These are phyloP conservation scores for Atta texana DNA, from an alignment of 1,140 invertebrate genomes.

Conservation along the genomic window DNA sequence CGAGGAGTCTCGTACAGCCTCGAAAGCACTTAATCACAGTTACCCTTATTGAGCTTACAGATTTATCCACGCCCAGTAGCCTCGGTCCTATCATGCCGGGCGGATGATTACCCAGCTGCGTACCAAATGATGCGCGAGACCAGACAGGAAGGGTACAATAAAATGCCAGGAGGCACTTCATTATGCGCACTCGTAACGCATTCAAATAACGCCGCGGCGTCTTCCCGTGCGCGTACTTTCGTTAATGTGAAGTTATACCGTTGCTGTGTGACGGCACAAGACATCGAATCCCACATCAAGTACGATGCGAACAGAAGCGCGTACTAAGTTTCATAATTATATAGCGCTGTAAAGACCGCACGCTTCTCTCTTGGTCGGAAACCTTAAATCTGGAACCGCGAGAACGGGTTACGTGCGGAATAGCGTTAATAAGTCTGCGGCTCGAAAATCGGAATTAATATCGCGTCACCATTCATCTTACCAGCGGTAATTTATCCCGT, in stretches of 20 bases:
- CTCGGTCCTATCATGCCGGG: conserved; percentile 80
- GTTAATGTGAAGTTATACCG: conserved; percentile 41
- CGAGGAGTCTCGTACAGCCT: conserved; percentile 76
- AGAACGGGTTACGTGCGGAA: conserved; percentile 12
- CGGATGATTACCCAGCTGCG: conserved; percentile 83
- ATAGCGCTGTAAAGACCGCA: not conserved
- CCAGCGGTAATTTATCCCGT: conserved; percentile 76
- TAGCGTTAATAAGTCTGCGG: conserved; percentile 60
- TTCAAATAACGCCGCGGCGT: conserved; percentile 74
- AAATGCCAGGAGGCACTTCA: conserved; percentile 83
- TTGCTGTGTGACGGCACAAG: not conserved
- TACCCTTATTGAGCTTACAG: conserved; percentile 80
- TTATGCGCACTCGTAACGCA: conserved; percentile 81
- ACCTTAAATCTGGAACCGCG: conserved; percentile 38
- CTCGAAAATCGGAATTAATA: conserved; percentile 73
- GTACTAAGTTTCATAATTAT: conserved; percentile 49
- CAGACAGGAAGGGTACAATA: conserved; percentile 78
- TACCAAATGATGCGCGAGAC: conserved; percentile 81
- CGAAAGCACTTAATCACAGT: conserved; percentile 80
- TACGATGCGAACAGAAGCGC: conserved; percentile 9
- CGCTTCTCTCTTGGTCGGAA: not conserved
- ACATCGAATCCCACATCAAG: not conserved
- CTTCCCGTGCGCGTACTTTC: not conserved
- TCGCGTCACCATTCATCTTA: conserved; percentile 77
- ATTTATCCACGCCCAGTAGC: conserved; percentile 86